phyloP scores from a whole-genome alignment of 2,888 invertebrate species.

The Panopea generosa region DNA sequence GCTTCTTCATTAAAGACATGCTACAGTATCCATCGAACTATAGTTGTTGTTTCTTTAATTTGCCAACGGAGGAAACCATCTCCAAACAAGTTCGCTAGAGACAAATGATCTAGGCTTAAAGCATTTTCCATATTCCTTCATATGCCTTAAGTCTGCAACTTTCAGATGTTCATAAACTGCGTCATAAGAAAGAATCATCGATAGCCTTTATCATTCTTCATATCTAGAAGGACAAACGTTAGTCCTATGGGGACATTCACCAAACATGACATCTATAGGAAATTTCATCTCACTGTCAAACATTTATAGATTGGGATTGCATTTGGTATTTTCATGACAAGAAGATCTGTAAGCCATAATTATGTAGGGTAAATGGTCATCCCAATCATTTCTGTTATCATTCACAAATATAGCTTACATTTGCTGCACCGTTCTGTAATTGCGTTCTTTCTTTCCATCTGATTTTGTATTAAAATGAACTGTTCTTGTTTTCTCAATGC shows the following conservation, averaged over 20 bases:
- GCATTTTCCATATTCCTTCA: constrained; percentile 23
- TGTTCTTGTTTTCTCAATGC: constrained; percentile 59
- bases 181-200: constrained; percentile 92
- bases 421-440: constrained; percentile 48
- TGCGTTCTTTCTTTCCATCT: constrained; percentile 59
- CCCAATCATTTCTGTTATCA: constrained; percentile 57
- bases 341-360: constrained; percentile 53
- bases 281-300: constrained; percentile 30
- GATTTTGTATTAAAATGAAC: constrained; percentile 49
- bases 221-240: constrained; percentile 38
- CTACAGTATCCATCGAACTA: no score
- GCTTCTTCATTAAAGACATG: no score
- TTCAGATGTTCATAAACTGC: constrained; percentile 63
- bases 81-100: constrained; percentile 33
- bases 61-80: constrained; percentile 48
- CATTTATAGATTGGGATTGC: constrained; percentile 36
- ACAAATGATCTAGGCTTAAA: constrained; percentile 19
- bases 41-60: no score
- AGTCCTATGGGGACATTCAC: constrained; percentile 3
- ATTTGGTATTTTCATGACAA: constrained; percentile 48
- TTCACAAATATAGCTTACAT: constrained; percentile 42
- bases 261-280: constrained; percentile 45
- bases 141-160: constrained; percentile 20
- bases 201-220: constrained; percentile 56
- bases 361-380: constrained; percentile 54